phyloP scores from a whole-genome alignment of 2,888 invertebrate genomes.

The Ceriagrion tenellum region DNA sequence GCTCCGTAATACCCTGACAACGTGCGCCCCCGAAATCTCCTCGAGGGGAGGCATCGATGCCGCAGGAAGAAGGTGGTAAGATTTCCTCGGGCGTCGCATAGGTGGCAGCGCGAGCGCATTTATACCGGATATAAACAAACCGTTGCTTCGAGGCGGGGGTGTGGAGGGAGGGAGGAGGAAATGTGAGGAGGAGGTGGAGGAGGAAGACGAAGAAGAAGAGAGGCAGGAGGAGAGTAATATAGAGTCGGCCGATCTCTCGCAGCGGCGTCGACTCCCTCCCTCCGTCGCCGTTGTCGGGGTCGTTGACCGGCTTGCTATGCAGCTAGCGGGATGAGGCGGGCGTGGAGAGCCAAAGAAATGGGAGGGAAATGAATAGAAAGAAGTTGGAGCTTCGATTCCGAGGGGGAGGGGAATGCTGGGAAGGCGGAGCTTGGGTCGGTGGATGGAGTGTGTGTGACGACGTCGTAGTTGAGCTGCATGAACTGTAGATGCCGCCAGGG shows the following conservation, averaged over 20 bases:
- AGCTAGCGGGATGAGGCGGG: slow-evolving; percentile 64
- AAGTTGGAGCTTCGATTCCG: slow-evolving; percentile 19
- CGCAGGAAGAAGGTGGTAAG: slow-evolving; percentile 29
- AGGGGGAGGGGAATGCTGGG: not conserved
- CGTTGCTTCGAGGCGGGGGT: slow-evolving; percentile 32
- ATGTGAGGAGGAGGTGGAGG: not conserved
- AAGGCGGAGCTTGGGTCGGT: slow-evolving; percentile 61
- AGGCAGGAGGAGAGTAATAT: not conserved
- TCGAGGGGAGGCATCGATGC: not conserved
- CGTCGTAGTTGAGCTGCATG: slow-evolving; percentile 47
- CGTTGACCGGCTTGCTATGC: slow-evolving; percentile 65
- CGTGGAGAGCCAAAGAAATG: slow-evolving; percentile 45
- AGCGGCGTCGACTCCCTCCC: slow-evolving; percentile 20
- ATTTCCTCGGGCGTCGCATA: slow-evolving; percentile 48
- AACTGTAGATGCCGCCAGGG: slow-evolving; percentile 60
- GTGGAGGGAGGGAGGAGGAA: not conserved
- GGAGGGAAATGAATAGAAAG: slow-evolving; percentile 39
- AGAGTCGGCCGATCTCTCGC: not conserved
- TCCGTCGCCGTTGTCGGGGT: slow-evolving; percentile 32
- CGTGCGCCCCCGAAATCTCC: slow-evolving; percentile 25
- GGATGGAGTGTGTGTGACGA: slow-evolving; percentile 43
- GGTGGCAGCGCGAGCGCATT: slow-evolving; percentile 64
- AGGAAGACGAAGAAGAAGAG: not conserved
- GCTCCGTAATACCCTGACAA: too few species aligned
- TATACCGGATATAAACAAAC: slow-evolving; percentile 67